phyloP scores from a whole-genome alignment of 2,797 vertebrate species.

The Euthynnus affinis region DNA sequence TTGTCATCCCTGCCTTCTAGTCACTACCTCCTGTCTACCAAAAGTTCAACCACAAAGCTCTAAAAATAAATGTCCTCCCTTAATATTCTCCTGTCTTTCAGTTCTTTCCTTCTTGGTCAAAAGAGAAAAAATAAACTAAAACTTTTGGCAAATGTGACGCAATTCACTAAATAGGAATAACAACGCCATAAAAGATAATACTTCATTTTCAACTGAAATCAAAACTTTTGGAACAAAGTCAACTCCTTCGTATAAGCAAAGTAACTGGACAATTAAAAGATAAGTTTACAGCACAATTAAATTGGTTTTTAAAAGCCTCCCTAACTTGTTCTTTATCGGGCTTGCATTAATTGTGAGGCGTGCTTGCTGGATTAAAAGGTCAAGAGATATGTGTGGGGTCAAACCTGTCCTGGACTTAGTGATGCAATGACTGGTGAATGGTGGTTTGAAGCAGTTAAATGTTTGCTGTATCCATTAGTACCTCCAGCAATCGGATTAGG shows the following conservation, averaged over 20 bases:
- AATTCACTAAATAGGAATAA: background rate
- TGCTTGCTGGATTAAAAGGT: constrained; percentile 78
- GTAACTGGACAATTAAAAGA: constrained; percentile 81
- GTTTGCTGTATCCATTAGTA: constrained; percentile 30
- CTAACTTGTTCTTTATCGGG: constrained; percentile 71
- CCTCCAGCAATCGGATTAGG: constrained; percentile 77
- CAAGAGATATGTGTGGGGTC: constrained; percentile 68
- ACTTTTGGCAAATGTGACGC: constrained; percentile 6
- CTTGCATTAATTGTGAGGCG: constrained; percentile 74
- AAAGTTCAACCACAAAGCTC: constrained; percentile 55
- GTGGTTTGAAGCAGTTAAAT: constrained; percentile 41
- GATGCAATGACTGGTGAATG: constrained; percentile 13
- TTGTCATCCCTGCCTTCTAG: constrained; percentile 47
- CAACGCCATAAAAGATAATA: constrained; percentile 13
- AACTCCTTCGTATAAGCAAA: constrained; percentile 51
- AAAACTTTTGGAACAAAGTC: constrained; percentile 47
- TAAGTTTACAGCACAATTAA: constrained; percentile 73
- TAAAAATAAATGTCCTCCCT: constrained; percentile 34
- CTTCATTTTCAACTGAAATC: constrained; percentile 30
- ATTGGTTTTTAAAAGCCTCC: constrained; percentile 59
- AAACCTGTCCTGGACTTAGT: constrained; percentile 45
- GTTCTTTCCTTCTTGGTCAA: background rate
- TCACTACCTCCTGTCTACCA: constrained; percentile 39
- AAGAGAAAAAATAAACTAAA: no score
- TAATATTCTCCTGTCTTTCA: constrained; percentile 23